These are phyloP conservation scores for Bombyx mori DNA, from an alignment of 1,140 invertebrate species.

Conservation along the genomic window DNA sequence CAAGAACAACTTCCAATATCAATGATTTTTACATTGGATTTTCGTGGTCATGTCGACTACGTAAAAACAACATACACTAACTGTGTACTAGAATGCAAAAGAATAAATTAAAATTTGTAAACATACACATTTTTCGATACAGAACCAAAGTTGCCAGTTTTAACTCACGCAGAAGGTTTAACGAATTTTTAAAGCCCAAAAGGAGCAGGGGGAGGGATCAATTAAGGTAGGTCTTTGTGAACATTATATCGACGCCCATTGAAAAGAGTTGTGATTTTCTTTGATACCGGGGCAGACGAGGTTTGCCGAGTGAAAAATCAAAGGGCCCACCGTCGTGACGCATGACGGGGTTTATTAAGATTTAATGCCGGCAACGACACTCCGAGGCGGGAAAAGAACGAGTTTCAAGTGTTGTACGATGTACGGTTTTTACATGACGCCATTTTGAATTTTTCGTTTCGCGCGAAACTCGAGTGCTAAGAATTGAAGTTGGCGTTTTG, in stretches of 20 bases:
- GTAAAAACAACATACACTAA: too few species aligned
- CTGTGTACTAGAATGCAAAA: too few species aligned
- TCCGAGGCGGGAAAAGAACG: conserved; percentile 68
- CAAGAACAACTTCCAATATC: too few species aligned
- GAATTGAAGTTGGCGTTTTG: too few species aligned
- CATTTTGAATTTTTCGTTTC: conserved; percentile 52
- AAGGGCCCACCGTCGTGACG: conserved; percentile 59
- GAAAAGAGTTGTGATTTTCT: conserved; percentile 71
- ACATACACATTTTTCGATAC: too few species aligned
- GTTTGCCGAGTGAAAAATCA: conserved; percentile 70
- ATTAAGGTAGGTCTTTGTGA: conserved; percentile 61
- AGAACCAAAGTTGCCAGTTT: too few species aligned
- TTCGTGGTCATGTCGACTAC: too few species aligned
- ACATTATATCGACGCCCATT: conserved; percentile 68
- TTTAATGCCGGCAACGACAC: conserved; percentile 69
- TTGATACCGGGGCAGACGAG: conserved; percentile 62
- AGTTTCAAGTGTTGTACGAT: conserved; percentile 62
- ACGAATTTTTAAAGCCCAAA: conserved; percentile 21
- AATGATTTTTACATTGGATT: too few species aligned
- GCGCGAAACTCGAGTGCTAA: conserved; percentile 31
- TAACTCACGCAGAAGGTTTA: background rate
- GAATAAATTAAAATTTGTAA: too few species aligned
- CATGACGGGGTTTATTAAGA: conserved; percentile 70
- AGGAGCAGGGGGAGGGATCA: conserved; percentile 48
- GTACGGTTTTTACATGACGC: conserved; percentile 61